Evolutionary conservation across 2,797 vertebrate species (phyloP).

Genomic region (Lagorchestes hirsutus): DNA sequence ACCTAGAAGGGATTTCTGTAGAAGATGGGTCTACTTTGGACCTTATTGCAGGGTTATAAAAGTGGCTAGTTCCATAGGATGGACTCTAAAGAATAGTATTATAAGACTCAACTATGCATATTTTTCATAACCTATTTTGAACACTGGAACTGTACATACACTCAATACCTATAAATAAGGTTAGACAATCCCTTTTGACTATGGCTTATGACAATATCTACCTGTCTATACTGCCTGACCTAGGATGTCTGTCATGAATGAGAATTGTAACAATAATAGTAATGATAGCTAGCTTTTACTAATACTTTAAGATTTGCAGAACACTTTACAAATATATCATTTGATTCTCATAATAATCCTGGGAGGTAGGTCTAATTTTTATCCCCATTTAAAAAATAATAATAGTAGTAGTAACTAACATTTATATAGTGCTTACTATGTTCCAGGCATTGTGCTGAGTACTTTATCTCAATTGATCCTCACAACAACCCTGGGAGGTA

Average conservation of each 20-base stretch:
- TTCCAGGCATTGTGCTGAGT: no score
- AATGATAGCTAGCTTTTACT: not conserved
- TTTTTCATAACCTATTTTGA: constrained; percentile 31
- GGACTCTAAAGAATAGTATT: not conserved
- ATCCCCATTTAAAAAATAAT: not conserved
- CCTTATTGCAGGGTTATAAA: not conserved
- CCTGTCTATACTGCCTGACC: not conserved
- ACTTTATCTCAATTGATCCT: not conserved
- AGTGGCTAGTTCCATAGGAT: not conserved
- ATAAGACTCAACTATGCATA: not conserved
- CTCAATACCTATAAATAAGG: constrained; percentile 50
- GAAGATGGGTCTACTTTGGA: not conserved
- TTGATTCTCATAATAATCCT: not conserved
- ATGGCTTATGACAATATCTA: not conserved
- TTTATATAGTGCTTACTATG: no score
- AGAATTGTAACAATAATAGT: not conserved
- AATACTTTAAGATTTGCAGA: not conserved
- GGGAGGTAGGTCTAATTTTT: not conserved
- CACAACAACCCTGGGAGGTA: not conserved
- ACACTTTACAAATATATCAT: not conserved
- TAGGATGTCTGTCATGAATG: not conserved
- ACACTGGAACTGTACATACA: not conserved
- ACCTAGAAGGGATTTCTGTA: not conserved
- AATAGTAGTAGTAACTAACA: not conserved
- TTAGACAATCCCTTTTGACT: constrained; percentile 45